phyloP scores from a whole-genome alignment of 2,113 vertebrate genomes.

The Pelecanoides urinatrix region DNA sequence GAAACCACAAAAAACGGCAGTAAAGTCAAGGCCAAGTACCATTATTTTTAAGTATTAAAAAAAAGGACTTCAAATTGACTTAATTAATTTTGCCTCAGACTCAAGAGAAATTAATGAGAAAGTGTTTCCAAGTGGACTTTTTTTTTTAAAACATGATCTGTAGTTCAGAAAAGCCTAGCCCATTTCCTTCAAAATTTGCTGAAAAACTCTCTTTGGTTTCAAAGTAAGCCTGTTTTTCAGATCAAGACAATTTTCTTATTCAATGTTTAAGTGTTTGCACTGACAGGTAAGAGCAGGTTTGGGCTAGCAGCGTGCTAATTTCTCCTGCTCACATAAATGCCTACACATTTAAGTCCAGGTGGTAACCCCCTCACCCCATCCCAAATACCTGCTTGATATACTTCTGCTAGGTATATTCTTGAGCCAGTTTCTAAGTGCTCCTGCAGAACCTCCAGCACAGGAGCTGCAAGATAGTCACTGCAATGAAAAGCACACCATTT shows the following conservation, averaged over 20 bases:
- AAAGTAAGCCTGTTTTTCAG: constrained; percentile 1
- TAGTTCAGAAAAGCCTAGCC: neutral
- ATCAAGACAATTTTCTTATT: neutral
- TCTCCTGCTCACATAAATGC: neutral
- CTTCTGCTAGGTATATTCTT: neutral
- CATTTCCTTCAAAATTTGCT: neutral
- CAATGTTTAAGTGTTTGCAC: neutral
- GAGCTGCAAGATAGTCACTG: neutral
- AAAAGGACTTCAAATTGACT: neutral
- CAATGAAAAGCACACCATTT: neutral
- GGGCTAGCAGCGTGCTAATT: neutral
- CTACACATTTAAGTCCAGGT: neutral
- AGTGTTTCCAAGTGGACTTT: neutral
- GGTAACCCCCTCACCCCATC: neutral
- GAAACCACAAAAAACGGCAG: neutral
- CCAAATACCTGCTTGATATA: neutral
- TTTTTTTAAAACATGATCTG: neutral
- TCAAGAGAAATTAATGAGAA: neutral
- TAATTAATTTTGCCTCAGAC: neutral
- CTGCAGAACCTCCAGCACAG: neutral
- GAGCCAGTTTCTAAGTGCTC: neutral
- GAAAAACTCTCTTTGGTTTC: neutral
- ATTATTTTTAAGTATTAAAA: neutral
- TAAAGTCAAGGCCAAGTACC: neutral
- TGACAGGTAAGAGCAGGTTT: neutral